phyloP scores from a whole-genome alignment of 2,888 invertebrate species.

The Leptogaster cylindrica region DNA sequence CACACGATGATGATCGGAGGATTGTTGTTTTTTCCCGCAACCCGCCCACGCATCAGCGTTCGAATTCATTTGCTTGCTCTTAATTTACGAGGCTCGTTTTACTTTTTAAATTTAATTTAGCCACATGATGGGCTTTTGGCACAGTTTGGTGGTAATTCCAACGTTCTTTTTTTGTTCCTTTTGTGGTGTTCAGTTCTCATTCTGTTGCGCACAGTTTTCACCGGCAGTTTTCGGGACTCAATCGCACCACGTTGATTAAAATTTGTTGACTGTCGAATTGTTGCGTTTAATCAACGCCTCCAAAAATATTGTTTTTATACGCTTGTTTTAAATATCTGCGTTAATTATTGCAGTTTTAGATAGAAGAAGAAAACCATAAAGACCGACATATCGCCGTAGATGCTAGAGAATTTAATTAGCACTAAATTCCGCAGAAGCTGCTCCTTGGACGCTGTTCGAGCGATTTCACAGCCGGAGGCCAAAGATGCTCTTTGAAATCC shows the following conservation, averaged over 20 bases:
- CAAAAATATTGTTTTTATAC: neutral
- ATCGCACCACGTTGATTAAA: slow-evolving; percentile 36
- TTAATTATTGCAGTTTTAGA: too few relatives aligned
- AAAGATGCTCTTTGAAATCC: too few relatives aligned
- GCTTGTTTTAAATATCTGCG: neutral
- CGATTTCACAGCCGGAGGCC: too few relatives aligned
- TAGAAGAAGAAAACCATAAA: too few relatives aligned
- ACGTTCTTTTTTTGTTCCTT: neutral
- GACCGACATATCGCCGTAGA: too few relatives aligned
- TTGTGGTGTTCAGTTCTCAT: neutral
- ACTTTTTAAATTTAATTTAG: neutral
- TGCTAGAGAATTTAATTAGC: neutral
- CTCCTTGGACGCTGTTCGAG: too few relatives aligned
- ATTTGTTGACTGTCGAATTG: slow-evolving; percentile 34
- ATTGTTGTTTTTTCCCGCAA: neutral
- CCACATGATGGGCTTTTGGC: slow-evolving; percentile 24
- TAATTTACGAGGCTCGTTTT: slow-evolving; percentile 9
- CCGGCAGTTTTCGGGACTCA: slow-evolving; percentile 4
- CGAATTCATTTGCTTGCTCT: slow-evolving; percentile 15
- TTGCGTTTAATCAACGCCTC: slow-evolving; percentile 32
- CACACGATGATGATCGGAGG: too few relatives aligned
- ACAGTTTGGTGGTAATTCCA: slow-evolving; percentile 1
- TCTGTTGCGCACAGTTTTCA: slow-evolving; percentile 15
- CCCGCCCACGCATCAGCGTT: slow-evolving; percentile 18
- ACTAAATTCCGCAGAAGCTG: too few relatives aligned